Evolutionary conservation across 2,888 invertebrate genomes (phyloP), one percentile per base, ranked within the genome.

Genomic region (Apodemia mormo): DNA sequence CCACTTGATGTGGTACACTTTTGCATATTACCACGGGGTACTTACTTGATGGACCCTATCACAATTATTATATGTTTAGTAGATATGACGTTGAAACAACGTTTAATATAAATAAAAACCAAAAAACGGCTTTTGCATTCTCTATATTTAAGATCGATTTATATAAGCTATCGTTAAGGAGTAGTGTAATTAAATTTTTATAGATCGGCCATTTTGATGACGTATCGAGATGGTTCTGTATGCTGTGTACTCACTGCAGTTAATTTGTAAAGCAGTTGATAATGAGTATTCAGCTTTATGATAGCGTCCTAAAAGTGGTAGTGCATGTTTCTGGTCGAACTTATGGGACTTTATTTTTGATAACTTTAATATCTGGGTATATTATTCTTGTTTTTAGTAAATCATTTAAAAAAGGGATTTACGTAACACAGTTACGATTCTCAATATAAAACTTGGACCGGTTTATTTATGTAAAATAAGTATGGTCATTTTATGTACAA

Each of bases 101-200:
- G 77, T 73, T 76, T 78, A 76, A 78, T 78, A 79, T 81, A 45
- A 45, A 45, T 45, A 79, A 81, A 88, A 89, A 89, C 90, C 89
- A 90, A 92, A 92, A 86, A 90, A 88, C 86, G 87, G 90, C 91
- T 92, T 92, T 82, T 85, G 83, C 87, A 82, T 89, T 78, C 88
- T 88, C 85, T 88, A 85, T 78, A 77, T 76, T 74, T 86, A 87
- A 87, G 87, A 85, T 82, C 87, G 85, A 87, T 88, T 89, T 85
- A 82, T 89, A 89, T 89, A 89, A 89, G 86, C 87, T 89, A 88
- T 87, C 83, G 80, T 82, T 83, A 78, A 79, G 79, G 76, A 69
- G 75, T 87, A 87, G 85, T 74, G 82, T 86, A 85, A 86, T 85
- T 83, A 81, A 58, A 33, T 61, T 61, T 61, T 61, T 61, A 61